A percentile compares a stretch with the other conserved stretches of the same genome.
Evolutionary conservation across 92 coral and sea anemone species (phyloP).

Genomic region (Phenganax marumi): DNA sequence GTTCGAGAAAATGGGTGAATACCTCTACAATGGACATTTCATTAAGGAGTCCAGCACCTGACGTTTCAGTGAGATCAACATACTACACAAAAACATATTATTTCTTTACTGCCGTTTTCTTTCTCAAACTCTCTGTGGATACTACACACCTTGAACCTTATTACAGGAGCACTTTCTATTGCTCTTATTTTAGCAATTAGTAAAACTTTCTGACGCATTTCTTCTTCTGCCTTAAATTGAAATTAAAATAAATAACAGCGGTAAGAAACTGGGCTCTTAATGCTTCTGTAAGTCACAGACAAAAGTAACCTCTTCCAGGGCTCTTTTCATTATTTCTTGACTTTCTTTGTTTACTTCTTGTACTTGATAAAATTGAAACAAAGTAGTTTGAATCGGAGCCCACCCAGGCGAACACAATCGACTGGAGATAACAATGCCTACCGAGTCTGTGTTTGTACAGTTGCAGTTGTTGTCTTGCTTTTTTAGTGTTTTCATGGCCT

Average conservation of each 20-base stretch:
- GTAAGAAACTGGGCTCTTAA: background rate
- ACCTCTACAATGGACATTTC: conserved; percentile 99
- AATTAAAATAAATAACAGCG: background rate
- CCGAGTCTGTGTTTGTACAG: conserved; percentile 93
- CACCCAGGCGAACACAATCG: background rate
- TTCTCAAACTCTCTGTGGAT: background rate
- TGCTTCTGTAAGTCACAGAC: background rate
- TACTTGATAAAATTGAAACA: conserved; percentile 45
- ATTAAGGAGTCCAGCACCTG: conserved; percentile 94
- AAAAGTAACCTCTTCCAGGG: conserved; percentile 76
- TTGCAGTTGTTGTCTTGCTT: conserved; percentile 78
- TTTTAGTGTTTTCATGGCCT: conserved; percentile 86
- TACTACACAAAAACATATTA: conserved; percentile 51
- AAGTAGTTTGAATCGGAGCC: background rate
- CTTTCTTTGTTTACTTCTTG: conserved; percentile 94
- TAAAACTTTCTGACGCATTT: conserved; percentile 92
- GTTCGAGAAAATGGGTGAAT: background rate
- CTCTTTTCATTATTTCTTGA: conserved; percentile 88
- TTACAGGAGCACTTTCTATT: conserved; percentile 97
- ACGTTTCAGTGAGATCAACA: conserved; percentile 90
- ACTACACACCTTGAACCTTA: conserved; percentile 80
- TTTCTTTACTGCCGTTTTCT: background rate
- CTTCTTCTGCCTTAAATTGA: conserved; percentile 83
- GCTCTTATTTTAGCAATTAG: conserved; percentile 97
- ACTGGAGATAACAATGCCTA: conserved; percentile 24